A percentile compares a stretch with the other conserved stretches of the same genome.
Conservation (phyloP, 2,797 vertebrate species). For the Acanthiza pusilla region DNA sequence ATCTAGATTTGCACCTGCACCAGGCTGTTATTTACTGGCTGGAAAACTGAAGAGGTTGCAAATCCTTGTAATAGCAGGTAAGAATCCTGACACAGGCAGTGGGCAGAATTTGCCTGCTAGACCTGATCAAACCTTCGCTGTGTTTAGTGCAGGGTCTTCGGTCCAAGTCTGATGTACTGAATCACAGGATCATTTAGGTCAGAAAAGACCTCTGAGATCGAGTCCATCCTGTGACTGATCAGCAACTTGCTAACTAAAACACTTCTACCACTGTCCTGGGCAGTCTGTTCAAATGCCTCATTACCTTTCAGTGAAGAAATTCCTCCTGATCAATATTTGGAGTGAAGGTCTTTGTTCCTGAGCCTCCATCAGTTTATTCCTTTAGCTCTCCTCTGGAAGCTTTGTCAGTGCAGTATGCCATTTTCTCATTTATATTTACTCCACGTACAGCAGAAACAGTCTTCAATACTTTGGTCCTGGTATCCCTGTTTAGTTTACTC, state of each 20-base stretch:
- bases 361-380: background rate
- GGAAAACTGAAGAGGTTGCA: background rate
- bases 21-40: background rate
- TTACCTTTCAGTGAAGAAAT: background rate
- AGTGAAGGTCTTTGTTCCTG: rapidly evolving
- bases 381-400: background rate
- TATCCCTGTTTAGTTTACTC: background rate
- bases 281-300: background rate
- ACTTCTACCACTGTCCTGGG: background rate
- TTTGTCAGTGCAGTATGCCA: background rate
- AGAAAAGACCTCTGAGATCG: background rate
- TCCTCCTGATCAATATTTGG: background rate
- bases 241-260: background rate
- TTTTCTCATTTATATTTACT: background rate
- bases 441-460: background rate
- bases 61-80: background rate
- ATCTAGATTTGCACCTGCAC: background rate
- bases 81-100: background rate
- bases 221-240: background rate
- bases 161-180: background rate
- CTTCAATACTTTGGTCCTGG: background rate
- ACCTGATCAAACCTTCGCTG: rapidly evolving
- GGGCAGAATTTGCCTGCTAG: background rate
- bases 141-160: background rate
- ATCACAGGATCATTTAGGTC: background rate